These are phyloP conservation scores for Orgyia antiqua DNA, from an alignment of 2,888 invertebrate genomes.

Conservation along the genomic window DNA sequence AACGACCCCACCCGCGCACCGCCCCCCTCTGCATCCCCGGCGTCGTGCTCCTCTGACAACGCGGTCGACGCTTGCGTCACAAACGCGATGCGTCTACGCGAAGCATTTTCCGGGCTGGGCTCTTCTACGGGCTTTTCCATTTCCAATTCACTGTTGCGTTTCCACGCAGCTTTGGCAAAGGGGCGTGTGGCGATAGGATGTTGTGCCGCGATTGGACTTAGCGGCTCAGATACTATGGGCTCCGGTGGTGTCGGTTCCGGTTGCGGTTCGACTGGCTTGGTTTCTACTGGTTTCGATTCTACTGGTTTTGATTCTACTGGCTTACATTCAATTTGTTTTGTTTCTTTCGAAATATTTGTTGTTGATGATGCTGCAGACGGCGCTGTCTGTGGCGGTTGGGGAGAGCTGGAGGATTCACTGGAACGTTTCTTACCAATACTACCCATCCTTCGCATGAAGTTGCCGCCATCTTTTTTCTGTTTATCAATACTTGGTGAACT, in stretches of 20 bases:
- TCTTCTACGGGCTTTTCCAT: conserved; percentile 67
- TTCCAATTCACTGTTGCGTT: conserved; percentile 50
- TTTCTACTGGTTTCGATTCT: conserved; percentile 11
- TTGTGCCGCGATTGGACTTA: conserved; percentile 62
- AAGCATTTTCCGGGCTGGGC: conserved; percentile 63
- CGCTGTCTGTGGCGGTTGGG: conserved; percentile 29
- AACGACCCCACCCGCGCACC: conserved; percentile 64
- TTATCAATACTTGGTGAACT: conserved; percentile 57
- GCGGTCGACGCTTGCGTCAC: conserved; percentile 73
- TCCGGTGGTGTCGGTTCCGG: conserved; percentile 26
- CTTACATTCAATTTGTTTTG: conserved; percentile 12
- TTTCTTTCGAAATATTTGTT: conserved; percentile 13
- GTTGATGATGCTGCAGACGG: conserved; percentile 27
- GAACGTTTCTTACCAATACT: conserved; percentile 59
- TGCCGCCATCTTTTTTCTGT: conserved; percentile 54
- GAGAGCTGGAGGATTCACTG: conserved; percentile 24
- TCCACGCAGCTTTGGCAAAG: conserved; percentile 76
- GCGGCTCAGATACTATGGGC: conserved; percentile 34
- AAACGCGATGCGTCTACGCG: conserved; percentile 72
- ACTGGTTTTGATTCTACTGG: conserved; percentile 10
- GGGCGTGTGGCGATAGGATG: conserved; percentile 73
- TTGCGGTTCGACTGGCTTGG: conserved; percentile 10
- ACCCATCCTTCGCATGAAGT: conserved; percentile 60
- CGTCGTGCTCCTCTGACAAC: conserved; percentile 73
- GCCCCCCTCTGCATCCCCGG: conserved; percentile 57